Base-by-base conservation (phyloP, 2,888 invertebrate species). In the Herminia tarsipennalis region DNA sequence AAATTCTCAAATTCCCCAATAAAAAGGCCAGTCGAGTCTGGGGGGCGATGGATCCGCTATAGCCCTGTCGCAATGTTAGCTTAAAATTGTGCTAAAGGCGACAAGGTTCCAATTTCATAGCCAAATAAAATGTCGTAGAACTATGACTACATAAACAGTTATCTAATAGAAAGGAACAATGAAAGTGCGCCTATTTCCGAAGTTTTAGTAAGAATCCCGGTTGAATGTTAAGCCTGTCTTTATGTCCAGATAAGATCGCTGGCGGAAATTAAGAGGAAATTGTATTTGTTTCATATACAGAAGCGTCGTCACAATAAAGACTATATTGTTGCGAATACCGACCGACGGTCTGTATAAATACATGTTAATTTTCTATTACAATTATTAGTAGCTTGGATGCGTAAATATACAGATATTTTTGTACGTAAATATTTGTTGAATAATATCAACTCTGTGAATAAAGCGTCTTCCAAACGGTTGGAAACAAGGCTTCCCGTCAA, bases 201-300 rank as follows among this genome's bases (percentile, higher is more conserved):
- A 82, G 74, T 78, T 78, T 75, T 73, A 76, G 74, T 71, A 65
- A 69, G 71, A 76, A 65, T 70, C 70, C 70, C 73, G 56, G 69
- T 71, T 75, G 84, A 88, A 85, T 85, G 78, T 78, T 78, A 82
- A 83, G 79, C 68, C 73, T 78, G 79, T 78, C 80, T 78, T 84
- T 83, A 81, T 71, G 80, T 75, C 80, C 78, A 83, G 88, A 88
- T 88, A 88, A 82, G 73, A 87, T 84, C 85, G 56, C 65, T 60
- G 69, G 63, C 88, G 88, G 88, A 88, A 88, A 88, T 89, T 88
- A 87, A 84, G 76, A 75, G 88, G 88, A 89, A 89, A 89, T 89
- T 86, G 87, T 88, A 82, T 88, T 88, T 88, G 88, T 88, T 88
- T 87, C 87, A 83, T 86, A 83, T 76, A 81, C 72, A 82, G 78